Evolutionary conservation across 2,888 invertebrate genomes (phyloP).

Genomic region (Lasioglossum vierecki): DNA sequence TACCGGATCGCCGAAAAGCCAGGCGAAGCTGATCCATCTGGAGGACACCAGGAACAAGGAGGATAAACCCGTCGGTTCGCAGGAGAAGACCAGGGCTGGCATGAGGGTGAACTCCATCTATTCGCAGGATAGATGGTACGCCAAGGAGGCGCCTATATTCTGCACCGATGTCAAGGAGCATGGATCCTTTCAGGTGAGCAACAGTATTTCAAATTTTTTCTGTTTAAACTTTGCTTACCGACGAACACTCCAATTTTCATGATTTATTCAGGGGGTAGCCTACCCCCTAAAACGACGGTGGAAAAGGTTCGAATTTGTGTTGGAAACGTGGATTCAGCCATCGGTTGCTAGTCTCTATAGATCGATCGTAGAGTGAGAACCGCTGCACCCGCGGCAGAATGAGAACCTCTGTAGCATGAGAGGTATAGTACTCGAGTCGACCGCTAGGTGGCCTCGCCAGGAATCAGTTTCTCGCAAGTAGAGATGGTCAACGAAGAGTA

Average conservation of each 20-base stretch:
- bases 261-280: too few species aligned
- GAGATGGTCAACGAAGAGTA: background rate
- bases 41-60: slow-evolving; percentile 71
- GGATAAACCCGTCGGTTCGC: slow-evolving; percentile 73
- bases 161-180: slow-evolving; percentile 78
- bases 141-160: slow-evolving; percentile 77
- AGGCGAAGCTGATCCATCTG: slow-evolving; percentile 65
- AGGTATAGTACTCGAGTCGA: rapidly evolving
- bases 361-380: background rate
- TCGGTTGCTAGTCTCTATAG: background rate
- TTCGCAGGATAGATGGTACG: slow-evolving; percentile 80
- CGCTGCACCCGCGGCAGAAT: background rate
- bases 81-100: slow-evolving; percentile 70
- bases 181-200: slow-evolving; percentile 78
- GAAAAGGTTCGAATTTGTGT: background rate
- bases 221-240: too few species aligned
- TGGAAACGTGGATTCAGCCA: background rate
- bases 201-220: too few species aligned
- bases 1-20: slow-evolving; percentile 27
- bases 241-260: too few species aligned
- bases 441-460: slow-evolving; percentile 37
- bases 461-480: slow-evolving; percentile 48
- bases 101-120: slow-evolving; percentile 83
- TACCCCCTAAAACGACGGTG: too few species aligned
- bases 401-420: background rate